A percentile compares a stretch with the other conserved stretches of the same genome.
Evolutionary conservation across 2,113 vertebrate genomes (phyloP).

Genomic region (Saimiri boliviensis): DNA sequence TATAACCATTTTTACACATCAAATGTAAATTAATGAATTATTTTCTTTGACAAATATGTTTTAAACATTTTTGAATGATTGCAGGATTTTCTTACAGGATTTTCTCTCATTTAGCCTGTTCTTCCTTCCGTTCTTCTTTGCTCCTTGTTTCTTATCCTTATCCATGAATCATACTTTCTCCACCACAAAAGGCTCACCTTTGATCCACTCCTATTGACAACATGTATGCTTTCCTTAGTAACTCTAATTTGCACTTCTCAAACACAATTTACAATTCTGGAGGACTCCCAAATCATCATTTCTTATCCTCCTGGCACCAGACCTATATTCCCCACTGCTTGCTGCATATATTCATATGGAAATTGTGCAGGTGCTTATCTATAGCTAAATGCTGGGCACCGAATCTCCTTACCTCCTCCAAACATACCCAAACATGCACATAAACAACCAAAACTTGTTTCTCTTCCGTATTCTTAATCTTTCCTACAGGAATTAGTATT

Average conservation of each 20-base stretch:
- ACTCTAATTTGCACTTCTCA: neutral
- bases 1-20: neutral
- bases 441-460: neutral
- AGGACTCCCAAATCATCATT: neutral
- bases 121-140: neutral
- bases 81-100: neutral
- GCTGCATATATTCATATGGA: neutral
- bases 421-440: neutral
- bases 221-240: neutral
- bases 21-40: neutral
- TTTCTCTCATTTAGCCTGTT: neutral
- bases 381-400: neutral
- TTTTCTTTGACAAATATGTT: constrained; percentile 21
- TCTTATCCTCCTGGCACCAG: neutral
- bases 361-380: neutral
- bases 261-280: neutral
- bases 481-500: neutral
- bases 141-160: neutral
- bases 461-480: neutral
- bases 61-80: neutral
- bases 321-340: neutral
- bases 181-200: neutral
- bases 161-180: neutral
- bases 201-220: neutral
- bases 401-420: neutral